These are phyloP conservation scores for Aspidiotus rigidus DNA, from an alignment of 2,888 invertebrate genomes.

Conservation along the genomic window DNA sequence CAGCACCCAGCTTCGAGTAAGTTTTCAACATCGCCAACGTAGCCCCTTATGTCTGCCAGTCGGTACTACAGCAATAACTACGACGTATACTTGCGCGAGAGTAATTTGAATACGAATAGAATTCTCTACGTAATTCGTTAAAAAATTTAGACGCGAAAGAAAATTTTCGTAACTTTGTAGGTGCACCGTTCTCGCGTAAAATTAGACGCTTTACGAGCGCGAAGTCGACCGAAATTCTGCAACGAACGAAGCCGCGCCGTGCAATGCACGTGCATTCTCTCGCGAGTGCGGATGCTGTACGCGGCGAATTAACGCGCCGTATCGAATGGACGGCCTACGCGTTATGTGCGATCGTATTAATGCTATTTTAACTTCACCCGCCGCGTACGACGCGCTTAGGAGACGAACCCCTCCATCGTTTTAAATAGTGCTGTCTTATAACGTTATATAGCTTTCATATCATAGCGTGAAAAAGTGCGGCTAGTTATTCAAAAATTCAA, in stretches of 20 bases:
- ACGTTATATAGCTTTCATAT: constrained; percentile 11
- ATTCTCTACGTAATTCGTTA: too few species aligned
- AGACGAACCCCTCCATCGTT: constrained; percentile 12
- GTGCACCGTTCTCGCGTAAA: constrained; percentile 19
- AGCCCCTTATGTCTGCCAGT: too few species aligned
- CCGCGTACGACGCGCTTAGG: too few species aligned
- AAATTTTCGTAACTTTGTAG: constrained; percentile 4
- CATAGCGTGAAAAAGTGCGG: constrained; percentile 30
- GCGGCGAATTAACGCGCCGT: constrained; percentile 6
- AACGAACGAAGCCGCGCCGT: too few species aligned
- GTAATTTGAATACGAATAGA: too few species aligned
- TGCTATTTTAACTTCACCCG: constrained; percentile 20
- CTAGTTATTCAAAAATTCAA: constrained; percentile 30
- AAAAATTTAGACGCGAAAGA: too few species aligned
- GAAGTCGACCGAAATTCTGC: background rate
- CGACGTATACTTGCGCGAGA: too few species aligned
- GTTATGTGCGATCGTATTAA: background rate
- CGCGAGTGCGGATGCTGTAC: background rate
- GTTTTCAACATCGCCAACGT: too few species aligned
- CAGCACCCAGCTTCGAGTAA: too few species aligned
- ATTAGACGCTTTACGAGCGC: background rate
- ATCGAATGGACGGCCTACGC: too few species aligned
- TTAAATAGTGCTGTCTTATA: constrained; percentile 12
- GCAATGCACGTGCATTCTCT: background rate
- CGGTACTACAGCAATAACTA: too few species aligned